Percentiles rank a stretch among this genome's conserved stretches.
Evolutionary conservation across 2,888 invertebrate species (phyloP).

Genomic region (Pegoplata infirma): DNA sequence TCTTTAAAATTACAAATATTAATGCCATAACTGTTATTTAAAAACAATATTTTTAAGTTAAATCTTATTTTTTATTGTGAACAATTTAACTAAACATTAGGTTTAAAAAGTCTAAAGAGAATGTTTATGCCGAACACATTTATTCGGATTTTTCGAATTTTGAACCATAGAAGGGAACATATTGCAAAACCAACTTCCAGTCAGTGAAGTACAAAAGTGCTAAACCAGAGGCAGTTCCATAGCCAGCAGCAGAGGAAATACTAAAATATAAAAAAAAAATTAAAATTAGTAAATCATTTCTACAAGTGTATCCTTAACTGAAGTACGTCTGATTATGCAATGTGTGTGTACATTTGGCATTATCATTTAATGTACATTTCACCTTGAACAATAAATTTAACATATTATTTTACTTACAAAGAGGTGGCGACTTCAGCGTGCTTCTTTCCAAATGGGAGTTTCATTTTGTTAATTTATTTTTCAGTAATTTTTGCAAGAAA

Average conservation of each 20-base stretch:
- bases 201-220: slow-evolving; percentile 86
- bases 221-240: slow-evolving; percentile 83
- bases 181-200: slow-evolving; percentile 86
- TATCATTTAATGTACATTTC: not conserved
- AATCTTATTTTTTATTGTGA: slow-evolving; percentile 14
- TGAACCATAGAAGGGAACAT: slow-evolving; percentile 87
- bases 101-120: not conserved
- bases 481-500: slow-evolving; percentile 2
- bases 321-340: slow-evolving; percentile 69
- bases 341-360: slow-evolving; percentile 25
- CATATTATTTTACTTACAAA: slow-evolving; percentile 74
- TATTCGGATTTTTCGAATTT: slow-evolving; percentile 82
- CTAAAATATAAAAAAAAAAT: slow-evolving; percentile 72
- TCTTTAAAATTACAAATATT: too few species aligned
- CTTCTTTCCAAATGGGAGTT: slow-evolving; percentile 80
- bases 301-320: not conserved
- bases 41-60: not conserved
- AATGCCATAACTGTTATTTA: too few species aligned
- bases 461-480: slow-evolving; percentile 69
- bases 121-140: slow-evolving; percentile 23
- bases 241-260: slow-evolving; percentile 82
- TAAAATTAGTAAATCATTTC: too few species aligned
- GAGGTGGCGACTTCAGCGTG: slow-evolving; percentile 81
- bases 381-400: not conserved
- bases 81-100: slow-evolving; percentile 9